Evolutionary conservation across 2,113 vertebrate genomes (phyloP).

Genomic region (Rhombomys opimus): DNA sequence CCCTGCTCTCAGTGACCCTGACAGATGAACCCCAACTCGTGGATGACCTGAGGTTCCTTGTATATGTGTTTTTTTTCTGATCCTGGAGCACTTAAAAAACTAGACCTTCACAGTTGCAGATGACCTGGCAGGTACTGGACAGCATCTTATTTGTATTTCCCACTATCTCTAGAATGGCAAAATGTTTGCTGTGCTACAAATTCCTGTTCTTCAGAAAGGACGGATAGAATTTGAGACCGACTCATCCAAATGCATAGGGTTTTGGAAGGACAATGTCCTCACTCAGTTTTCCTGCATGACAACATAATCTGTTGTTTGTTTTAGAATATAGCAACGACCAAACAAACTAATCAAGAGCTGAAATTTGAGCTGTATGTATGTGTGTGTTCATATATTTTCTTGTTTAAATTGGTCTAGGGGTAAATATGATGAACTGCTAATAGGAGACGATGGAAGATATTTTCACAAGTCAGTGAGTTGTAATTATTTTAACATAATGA

Average conservation of each 20-base stretch:
- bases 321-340: background rate
- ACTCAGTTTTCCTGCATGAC: background rate
- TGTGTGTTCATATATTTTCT: constrained; percentile 51
- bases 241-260: background rate
- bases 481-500: background rate
- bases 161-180: background rate
- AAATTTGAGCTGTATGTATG: constrained; percentile 31
- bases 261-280: background rate
- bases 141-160: background rate
- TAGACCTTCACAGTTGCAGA: background rate
- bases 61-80: background rate
- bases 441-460: constrained; percentile 31
- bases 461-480: constrained; percentile 38
- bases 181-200: background rate
- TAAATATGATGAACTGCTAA: background rate
- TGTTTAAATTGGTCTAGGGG: constrained; percentile 39
- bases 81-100: background rate
- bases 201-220: background rate
- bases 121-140: background rate
- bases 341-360: background rate
- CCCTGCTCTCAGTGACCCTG: background rate
- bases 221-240: background rate
- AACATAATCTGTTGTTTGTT: background rate
- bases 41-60: background rate
- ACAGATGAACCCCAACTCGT: background rate